These are phyloP conservation scores for Lasioglossum oenotherae DNA, from an alignment of 2,888 invertebrate genomes.

Conservation along the genomic window DNA sequence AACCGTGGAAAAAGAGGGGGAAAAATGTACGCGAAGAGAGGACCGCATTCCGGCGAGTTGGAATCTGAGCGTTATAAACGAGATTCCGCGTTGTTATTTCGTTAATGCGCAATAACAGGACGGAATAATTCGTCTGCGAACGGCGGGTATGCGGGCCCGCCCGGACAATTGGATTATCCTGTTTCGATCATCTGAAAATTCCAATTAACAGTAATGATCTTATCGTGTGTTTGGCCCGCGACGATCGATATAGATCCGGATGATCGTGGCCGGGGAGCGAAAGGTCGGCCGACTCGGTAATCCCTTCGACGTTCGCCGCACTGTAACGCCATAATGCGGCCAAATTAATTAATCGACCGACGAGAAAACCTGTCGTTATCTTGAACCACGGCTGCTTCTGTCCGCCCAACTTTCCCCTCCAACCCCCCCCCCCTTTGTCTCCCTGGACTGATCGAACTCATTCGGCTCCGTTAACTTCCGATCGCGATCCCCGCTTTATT, in stretches of 20 bases:
- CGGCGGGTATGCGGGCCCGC: conserved; percentile 16
- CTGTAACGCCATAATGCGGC: conserved; percentile 56
- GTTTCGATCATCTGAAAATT: conserved; percentile 68
- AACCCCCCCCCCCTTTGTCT: too few species aligned
- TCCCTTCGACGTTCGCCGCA: conserved; percentile 39
- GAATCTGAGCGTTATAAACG: conserved; percentile 50
- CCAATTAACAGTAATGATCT: conserved; percentile 69
- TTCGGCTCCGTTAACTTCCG: conserved; percentile 25
- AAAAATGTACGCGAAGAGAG: background rate
- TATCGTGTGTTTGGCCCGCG: conserved; percentile 42
- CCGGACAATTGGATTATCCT: conserved; percentile 66
- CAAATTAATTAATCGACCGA: conserved; percentile 65
- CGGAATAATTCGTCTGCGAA: conserved; percentile 49
- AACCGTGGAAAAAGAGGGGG: background rate
- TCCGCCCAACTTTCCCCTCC: background rate
- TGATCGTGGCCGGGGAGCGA: conserved; percentile 16
- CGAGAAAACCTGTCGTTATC: conserved; percentile 8
- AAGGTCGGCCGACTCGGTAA: conserved; percentile 41
- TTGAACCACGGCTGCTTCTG: background rate
- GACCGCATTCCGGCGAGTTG: conserved; percentile 41
- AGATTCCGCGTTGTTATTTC: conserved; percentile 61
- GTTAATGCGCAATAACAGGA: conserved; percentile 65
- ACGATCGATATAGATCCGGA: conserved; percentile 38
- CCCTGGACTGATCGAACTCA: conserved; percentile 30
- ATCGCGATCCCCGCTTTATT: conserved; percentile 7